Conservation (phyloP, 2,888 invertebrate species). For the Periphyllus acericola region DNA sequence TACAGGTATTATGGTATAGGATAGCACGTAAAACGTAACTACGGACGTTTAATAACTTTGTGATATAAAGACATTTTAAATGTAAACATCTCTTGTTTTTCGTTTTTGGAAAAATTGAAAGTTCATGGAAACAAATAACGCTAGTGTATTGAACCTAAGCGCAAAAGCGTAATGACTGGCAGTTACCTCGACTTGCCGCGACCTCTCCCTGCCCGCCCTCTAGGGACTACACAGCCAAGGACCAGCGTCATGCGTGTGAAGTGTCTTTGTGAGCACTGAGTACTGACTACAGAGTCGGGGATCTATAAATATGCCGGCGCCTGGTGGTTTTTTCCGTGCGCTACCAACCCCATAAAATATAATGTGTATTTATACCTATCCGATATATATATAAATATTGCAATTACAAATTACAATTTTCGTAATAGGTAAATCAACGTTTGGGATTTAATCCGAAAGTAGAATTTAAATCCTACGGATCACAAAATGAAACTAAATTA, state of each 20-base stretch:
- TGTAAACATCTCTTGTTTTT: slow-evolving; percentile 13
- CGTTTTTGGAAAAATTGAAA: slow-evolving; percentile 1
- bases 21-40: not conserved
- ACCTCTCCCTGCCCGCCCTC: slow-evolving; percentile 21
- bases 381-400: not conserved
- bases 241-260: slow-evolving; percentile 52
- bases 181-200: slow-evolving; percentile 41
- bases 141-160: slow-evolving; percentile 26
- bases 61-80: not conserved
- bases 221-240: slow-evolving; percentile 25
- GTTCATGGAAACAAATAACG: slow-evolving; percentile 4
- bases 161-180: slow-evolving; percentile 57
- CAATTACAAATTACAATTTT: not conserved
- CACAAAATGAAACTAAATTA: not conserved
- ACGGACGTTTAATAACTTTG: not conserved
- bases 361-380: not conserved
- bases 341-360: slow-evolving; percentile 27
- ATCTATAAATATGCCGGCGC: slow-evolving; percentile 59
- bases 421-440: not conserved
- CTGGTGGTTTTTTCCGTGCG: slow-evolving; percentile 22
- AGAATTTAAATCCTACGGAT: not conserved
- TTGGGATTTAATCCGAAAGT: not conserved
- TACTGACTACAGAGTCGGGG: slow-evolving; percentile 11
- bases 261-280: slow-evolving; percentile 18
- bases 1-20: not conserved